phyloP scores from a whole-genome alignment of 2,113 vertebrate genomes.

The Lichenostomus cassidix region DNA sequence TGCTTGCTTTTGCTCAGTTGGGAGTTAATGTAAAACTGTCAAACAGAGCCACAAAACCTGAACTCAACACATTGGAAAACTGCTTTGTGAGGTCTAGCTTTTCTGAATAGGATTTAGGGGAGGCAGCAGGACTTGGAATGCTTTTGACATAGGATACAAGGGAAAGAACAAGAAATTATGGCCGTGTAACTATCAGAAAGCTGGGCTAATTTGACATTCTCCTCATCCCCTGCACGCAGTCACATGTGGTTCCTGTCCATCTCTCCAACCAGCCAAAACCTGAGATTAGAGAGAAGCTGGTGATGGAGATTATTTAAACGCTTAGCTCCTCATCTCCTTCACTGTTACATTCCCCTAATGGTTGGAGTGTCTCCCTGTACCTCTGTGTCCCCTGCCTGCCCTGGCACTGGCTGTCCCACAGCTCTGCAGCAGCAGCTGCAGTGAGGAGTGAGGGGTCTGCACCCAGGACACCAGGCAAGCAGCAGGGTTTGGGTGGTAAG shows the following conservation, averaged over 20 bases:
- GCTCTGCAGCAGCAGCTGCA: not conserved
- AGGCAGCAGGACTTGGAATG: not conserved
- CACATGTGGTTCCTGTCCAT: not conserved
- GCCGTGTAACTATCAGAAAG: not conserved
- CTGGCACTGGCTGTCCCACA: not conserved
- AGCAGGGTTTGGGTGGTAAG: not conserved
- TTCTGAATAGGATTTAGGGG: not conserved
- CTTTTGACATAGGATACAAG: not conserved
- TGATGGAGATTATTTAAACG: not conserved
- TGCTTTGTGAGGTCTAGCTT: not conserved
- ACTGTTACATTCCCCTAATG: not conserved
- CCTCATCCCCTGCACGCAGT: not conserved
- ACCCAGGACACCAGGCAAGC: not conserved
- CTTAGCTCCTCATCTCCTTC: not conserved
- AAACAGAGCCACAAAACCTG: not conserved
- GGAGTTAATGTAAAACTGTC: not conserved
- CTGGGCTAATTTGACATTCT: not conserved
- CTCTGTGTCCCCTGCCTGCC: not conserved
- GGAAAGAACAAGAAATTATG: not conserved
- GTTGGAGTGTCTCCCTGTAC: not conserved
- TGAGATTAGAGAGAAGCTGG: not conserved
- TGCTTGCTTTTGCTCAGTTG: not conserved
- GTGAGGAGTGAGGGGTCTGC: not conserved
- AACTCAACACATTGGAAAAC: not conserved
- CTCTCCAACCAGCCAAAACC: not conserved